These are phyloP conservation scores for Tenthredo scrophulariae DNA, from an alignment of 2,888 invertebrate species.

Conservation along the genomic window DNA sequence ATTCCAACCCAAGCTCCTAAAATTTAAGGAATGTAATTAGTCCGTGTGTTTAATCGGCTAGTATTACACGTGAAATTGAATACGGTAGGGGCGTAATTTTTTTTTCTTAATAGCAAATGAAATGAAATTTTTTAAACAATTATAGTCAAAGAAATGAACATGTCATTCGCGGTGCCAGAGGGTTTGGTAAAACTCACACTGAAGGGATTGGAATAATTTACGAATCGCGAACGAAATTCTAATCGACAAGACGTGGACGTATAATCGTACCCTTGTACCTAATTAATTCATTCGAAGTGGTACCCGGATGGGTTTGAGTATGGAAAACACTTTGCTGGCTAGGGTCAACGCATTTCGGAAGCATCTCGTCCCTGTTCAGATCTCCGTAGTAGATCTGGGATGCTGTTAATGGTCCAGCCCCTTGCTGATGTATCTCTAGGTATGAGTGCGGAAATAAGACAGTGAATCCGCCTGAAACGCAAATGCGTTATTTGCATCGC, in stretches of 20 bases:
- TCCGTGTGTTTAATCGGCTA: background rate
- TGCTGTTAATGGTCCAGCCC: conserved; percentile 6
- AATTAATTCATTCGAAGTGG: conserved; percentile 47
- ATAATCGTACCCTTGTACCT: conserved; percentile 44
- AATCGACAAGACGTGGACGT: conserved; percentile 16
- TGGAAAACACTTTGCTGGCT: conserved; percentile 30
- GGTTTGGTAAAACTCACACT: background rate
- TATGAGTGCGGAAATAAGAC: background rate
- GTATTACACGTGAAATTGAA: conserved; percentile 4
- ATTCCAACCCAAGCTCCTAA: background rate
- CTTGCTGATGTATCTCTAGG: background rate
- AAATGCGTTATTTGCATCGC: background rate
- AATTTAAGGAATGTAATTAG: conserved; percentile 18
- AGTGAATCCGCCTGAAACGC: background rate
- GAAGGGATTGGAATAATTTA: conserved; percentile 9
- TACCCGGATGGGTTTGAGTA: conserved; percentile 31
- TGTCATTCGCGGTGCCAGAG: background rate
- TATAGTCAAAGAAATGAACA: background rate
- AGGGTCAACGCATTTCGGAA: conserved; percentile 36
- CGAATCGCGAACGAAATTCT: conserved; percentile 24
- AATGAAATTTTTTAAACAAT: background rate
- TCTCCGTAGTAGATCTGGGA: conserved; percentile 12
- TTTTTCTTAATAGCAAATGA: background rate
- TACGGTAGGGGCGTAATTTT: background rate
- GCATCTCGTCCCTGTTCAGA: conserved; percentile 37